A percentile compares a stretch with the other conserved stretches of the same genome.
Conservation (phyloP, 2,797 vertebrate species). For the Smutsia gigantea region DNA sequence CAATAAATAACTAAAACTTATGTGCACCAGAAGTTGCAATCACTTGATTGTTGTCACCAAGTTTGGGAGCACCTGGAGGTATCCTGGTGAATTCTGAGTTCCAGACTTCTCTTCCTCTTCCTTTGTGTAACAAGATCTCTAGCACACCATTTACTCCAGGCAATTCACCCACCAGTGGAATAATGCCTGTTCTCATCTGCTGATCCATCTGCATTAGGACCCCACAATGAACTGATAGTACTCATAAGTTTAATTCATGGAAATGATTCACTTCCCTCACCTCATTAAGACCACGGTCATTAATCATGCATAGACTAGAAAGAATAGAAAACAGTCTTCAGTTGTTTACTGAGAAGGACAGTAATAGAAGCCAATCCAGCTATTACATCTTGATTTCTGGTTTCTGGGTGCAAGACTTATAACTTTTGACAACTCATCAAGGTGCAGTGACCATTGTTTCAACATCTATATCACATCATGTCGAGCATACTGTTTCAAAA, state of each 20-base stretch:
- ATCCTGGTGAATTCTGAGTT: neutral
- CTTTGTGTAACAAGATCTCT: neutral
- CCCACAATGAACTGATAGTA: neutral
- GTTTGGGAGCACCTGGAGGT: neutral
- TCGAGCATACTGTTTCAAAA: neutral
- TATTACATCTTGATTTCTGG: neutral
- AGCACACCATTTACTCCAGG: neutral
- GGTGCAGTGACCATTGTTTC: neutral
- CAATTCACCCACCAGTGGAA: neutral
- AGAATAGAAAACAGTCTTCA: neutral
- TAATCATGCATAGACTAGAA: neutral
- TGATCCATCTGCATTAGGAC: neutral
- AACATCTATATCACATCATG: neutral
- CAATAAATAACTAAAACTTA: neutral
- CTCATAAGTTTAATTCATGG: neutral
- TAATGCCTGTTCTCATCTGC: neutral
- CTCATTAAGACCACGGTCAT: neutral
- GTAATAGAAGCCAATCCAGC: neutral
- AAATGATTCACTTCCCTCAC: neutral
- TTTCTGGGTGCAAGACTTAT: neutral
- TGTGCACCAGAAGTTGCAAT: fast-evolving
- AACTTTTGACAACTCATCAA: neutral
- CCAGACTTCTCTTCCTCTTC: neutral
- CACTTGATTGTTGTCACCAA: neutral
- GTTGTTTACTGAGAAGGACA: neutral